phyloP scores from a whole-genome alignment of 2,797 vertebrate genomes.

The Coendou prehensilis region DNA sequence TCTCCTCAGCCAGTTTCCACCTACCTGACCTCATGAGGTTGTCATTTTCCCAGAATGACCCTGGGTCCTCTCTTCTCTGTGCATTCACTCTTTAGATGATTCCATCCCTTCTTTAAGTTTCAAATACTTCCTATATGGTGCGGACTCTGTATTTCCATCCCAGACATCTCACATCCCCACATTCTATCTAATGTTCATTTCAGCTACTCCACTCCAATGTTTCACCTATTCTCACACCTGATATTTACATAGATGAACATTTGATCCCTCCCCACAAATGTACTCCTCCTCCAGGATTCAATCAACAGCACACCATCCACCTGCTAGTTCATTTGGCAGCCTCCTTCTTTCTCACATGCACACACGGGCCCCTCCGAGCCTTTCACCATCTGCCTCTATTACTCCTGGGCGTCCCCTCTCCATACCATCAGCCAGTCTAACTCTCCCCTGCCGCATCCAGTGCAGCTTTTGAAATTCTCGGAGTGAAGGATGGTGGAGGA shows the following conservation, averaged over 20 bases:
- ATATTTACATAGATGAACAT: neutral
- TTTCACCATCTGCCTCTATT: too few relatives aligned
- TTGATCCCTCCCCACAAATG: neutral
- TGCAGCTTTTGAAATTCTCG: neutral
- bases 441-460: neutral
- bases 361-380: neutral
- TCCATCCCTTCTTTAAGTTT: neutral
- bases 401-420: neutral
- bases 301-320: fast-evolving
- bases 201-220: neutral
- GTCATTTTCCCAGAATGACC: neutral
- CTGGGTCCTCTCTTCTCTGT: neutral
- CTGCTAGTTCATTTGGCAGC: neutral
- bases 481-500: neutral
- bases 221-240: neutral
- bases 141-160: neutral
- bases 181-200: neutral
- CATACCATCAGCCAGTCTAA: neutral
- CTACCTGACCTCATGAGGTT: neutral
- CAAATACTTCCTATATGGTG: neutral
- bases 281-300: neutral
- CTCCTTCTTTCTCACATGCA: neutral
- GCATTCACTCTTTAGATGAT: neutral
- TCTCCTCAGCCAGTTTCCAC: neutral
- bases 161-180: neutral